Evolutionary conservation across 2,888 invertebrate genomes (phyloP), one percentile per base, ranked within the genome.

Genomic region (Byasa hedistus): DNA sequence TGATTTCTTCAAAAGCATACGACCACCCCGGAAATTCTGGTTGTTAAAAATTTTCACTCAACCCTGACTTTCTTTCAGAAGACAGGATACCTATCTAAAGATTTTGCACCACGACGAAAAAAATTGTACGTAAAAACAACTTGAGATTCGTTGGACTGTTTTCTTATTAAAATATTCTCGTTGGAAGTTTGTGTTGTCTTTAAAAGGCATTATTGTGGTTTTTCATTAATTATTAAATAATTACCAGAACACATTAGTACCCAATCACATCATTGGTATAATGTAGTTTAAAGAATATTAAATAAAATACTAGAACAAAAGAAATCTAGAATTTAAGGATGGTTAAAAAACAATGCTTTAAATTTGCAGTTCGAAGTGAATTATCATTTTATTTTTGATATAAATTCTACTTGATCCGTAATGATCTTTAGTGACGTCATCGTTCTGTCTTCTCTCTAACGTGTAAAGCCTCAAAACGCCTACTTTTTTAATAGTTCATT

Each of bases 401-500:
- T 39, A 39, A 39, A 39, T 15, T 39, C 39, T 39, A 39, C 39
- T 3, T 12, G 12, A 12, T 39, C 39, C 3, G 39, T 15, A 39
- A 39, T 15, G 15, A 39, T 39, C 19, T 2, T n/a, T 19, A 5
- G 48, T 48, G 48, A 48, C 48, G 48, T 48, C 48, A 48, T 19
- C n/a, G 19, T n/a, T 44, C 19, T 19, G 19, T 19, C n/a, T n/a
- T n/a, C 7, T 17, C 44, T n/a, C 48, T n/a, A 19, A 44, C 4
- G n/a, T 48, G n/a, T 48, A 48, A 65, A 60, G 60, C 61, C 2
- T 66, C 61, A 17, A 61, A 66, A 66, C 23, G 22, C 15, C 62
- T 66, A 61, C 52, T 27, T 48, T 48, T 39, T 27, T 48, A 32
- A n/a, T 58, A 52, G 36, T 58, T 58, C 58, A 52, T 54, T 24